Conservation (phyloP, 2,113 vertebrate species). For the Rhinogobius similis region DNA sequence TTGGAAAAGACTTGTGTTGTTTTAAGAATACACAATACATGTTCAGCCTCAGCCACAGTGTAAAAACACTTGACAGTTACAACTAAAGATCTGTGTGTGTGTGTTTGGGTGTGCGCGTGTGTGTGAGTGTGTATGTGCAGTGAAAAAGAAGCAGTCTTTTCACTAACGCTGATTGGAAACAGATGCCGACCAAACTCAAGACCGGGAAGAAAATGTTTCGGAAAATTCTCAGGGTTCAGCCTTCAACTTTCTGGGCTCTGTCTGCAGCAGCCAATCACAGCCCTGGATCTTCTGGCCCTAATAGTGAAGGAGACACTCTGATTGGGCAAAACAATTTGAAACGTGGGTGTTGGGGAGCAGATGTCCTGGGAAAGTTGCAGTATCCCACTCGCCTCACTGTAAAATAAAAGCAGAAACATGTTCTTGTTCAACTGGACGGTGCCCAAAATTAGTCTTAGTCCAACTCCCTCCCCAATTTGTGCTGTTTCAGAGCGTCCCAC, state of each 20-base stretch:
- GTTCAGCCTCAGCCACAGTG: slow-evolving; percentile 3
- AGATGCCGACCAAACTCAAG: slow-evolving; percentile 79
- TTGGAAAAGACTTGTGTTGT: neutral
- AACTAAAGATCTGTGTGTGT: slow-evolving; percentile 15
- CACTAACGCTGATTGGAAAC: slow-evolving; percentile 80
- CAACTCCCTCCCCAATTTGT: slow-evolving; percentile 46
- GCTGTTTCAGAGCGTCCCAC: slow-evolving; percentile 22
- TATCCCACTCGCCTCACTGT: slow-evolving; percentile 77
- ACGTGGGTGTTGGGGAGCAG: slow-evolving; percentile 80
- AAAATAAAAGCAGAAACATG: slow-evolving; percentile 79
- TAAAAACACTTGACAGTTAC: slow-evolving; percentile 16
- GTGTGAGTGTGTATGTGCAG: slow-evolving; percentile 29
- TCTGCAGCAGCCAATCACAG: slow-evolving; percentile 71
- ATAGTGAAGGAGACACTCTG: slow-evolving; percentile 42
- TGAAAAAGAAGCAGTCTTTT: slow-evolving; percentile 65
- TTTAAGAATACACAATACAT: neutral
- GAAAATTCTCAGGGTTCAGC: slow-evolving; percentile 83
- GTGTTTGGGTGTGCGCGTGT: slow-evolving; percentile 26
- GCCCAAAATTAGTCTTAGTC: slow-evolving; percentile 74
- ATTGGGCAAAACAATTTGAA: slow-evolving; percentile 64
- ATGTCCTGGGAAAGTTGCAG: slow-evolving; percentile 85
- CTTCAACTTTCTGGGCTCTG: slow-evolving; percentile 79
- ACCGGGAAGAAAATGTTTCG: slow-evolving; percentile 72
- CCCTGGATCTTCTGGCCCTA: slow-evolving; percentile 40
- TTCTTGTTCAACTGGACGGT: slow-evolving; percentile 75